Evolutionary conservation across 2,797 vertebrate genomes (phyloP).

Genomic region (Acanthopagrus latus): DNA sequence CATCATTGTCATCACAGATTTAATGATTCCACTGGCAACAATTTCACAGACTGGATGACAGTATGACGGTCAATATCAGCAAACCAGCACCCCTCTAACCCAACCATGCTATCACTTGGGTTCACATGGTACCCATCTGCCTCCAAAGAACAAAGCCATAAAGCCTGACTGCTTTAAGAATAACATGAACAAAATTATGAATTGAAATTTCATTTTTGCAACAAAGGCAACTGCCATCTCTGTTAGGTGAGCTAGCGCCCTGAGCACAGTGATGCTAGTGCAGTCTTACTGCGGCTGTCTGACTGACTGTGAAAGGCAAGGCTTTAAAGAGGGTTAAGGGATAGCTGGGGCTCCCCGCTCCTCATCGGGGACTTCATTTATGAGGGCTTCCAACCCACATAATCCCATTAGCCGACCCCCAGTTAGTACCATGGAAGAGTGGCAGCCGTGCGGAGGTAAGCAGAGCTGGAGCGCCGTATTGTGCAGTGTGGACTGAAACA

Average conservation of each 20-base stretch:
- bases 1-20: background rate
- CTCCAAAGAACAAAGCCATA: conserved; percentile 25
- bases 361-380: conserved; percentile 80
- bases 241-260: conserved; percentile 43
- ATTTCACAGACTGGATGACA: conserved; percentile 1
- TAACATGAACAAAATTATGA: conserved; percentile 50
- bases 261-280: conserved; percentile 52
- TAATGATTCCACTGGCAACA: background rate
- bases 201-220: conserved; percentile 41
- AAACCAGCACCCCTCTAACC: background rate
- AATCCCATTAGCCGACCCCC: conserved; percentile 81
- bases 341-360: conserved; percentile 67
- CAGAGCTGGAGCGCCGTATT: conserved; percentile 37
- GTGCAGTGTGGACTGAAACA: conserved; percentile 52
- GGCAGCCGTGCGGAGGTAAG: conserved; percentile 66
- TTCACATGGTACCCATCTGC: conserved; percentile 27
- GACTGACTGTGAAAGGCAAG: conserved; percentile 71
- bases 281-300: conserved; percentile 56
- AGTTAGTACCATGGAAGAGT: conserved; percentile 66
- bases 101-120: conserved; percentile 1
- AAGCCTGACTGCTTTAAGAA: conserved; percentile 37
- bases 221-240: conserved; percentile 44
- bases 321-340: conserved; percentile 78
- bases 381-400: conserved; percentile 75
- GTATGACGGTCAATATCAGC: conserved; percentile 1